These are phyloP conservation scores for Papio anubis DNA, from an alignment of 2,113 vertebrate species.

Conservation along the genomic window DNA sequence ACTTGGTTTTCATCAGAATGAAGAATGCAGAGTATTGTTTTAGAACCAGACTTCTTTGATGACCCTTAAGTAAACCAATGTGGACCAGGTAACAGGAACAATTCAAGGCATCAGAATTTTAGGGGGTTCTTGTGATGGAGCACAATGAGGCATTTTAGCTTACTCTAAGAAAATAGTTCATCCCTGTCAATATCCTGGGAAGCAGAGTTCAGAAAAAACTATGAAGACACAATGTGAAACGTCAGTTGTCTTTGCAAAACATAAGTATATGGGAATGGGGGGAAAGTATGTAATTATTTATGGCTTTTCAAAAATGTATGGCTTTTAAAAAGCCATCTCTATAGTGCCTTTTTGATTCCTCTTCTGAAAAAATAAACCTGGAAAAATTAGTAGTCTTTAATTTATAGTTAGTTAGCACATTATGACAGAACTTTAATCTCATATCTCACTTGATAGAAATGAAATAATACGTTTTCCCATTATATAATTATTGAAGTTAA, in stretches of 20 bases:
- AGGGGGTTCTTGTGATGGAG: not conserved
- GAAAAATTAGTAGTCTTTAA: not conserved
- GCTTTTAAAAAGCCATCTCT: not conserved
- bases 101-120: not conserved
- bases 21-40: not conserved
- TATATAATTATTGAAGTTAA: not conserved
- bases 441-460: not conserved
- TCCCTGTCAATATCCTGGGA: not conserved
- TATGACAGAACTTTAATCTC: slow-evolving; percentile 9
- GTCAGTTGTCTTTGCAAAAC: not conserved
- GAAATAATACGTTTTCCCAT: not conserved
- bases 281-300: not conserved
- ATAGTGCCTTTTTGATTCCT: not conserved
- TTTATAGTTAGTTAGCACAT: not conserved
- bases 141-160: not conserved
- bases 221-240: not conserved
- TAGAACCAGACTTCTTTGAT: not conserved
- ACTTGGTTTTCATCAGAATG: not conserved
- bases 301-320: not conserved
- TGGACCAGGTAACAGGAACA: not conserved
- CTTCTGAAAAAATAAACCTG: not conserved
- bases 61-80: not conserved
- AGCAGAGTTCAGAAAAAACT: not conserved
- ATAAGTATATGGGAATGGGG: not conserved
- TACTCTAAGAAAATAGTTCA: not conserved